phyloP scores from a whole-genome alignment of 2,888 invertebrate species.

The Rutpela maculata region DNA sequence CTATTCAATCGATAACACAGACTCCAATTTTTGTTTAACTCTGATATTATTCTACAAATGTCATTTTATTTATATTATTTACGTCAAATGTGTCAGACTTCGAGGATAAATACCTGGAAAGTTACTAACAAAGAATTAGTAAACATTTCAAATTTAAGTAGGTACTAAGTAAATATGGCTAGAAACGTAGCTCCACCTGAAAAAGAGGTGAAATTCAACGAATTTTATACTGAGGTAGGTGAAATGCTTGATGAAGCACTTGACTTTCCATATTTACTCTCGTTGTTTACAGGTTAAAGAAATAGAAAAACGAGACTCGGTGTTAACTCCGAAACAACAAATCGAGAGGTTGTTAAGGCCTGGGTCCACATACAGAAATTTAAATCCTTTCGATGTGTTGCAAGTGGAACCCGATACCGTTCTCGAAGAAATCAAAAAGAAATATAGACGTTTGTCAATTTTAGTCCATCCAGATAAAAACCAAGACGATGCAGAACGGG shows the following conservation, averaged over 20 bases:
- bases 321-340: constrained; percentile 97
- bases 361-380: constrained; percentile 98
- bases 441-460: constrained; percentile 94
- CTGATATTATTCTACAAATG: neutral
- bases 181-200: constrained; percentile 66
- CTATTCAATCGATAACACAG: neutral
- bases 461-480: constrained; percentile 99
- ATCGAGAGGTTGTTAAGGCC: constrained; percentile 96
- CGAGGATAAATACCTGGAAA: constrained; percentile 3
- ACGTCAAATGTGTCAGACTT: constrained; percentile 14
- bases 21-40: neutral
- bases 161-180: constrained; percentile 43
- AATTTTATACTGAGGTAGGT: constrained; percentile 88
- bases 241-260: constrained; percentile 25
- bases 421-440: constrained; percentile 95
- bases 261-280: neutral
- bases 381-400: constrained; percentile 96
- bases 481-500: constrained; percentile 94
- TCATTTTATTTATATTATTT: constrained; percentile 18
- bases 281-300: constrained; percentile 89
- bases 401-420: constrained; percentile 93
- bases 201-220: constrained; percentile 85
- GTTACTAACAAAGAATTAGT: constrained; percentile 14
- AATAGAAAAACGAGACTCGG: constrained; percentile 98
- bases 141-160: constrained; percentile 2